Conservation (phyloP, 2,888 invertebrate genomes). For the Catocala fraxini region DNA sequence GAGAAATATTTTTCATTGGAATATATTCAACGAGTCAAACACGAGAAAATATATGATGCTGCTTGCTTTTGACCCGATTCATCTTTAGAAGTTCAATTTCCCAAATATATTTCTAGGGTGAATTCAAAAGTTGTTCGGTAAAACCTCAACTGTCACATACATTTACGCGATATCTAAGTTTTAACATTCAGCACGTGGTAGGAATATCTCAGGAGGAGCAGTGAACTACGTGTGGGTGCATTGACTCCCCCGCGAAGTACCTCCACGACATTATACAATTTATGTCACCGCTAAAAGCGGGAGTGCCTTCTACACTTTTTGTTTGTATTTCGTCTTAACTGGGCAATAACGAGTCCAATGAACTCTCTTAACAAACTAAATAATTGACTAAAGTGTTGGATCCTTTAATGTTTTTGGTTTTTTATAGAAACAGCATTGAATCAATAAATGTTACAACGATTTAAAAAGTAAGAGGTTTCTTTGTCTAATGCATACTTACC, state of each 20-base stretch:
- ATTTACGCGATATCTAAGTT: conserved; percentile 65
- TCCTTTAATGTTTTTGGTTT: conserved; percentile 13
- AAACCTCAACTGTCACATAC: conserved; percentile 63
- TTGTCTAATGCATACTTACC: too few relatives aligned
- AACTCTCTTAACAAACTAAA: conserved; percentile 27
- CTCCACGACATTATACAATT: conserved; percentile 60
- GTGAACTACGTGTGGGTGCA: conserved; percentile 76
- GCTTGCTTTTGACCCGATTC: conserved; percentile 39
- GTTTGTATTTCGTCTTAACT: conserved; percentile 25
- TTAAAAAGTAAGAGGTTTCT: too few relatives aligned
- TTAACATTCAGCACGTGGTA: conserved; percentile 72
- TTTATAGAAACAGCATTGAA: too few relatives aligned
- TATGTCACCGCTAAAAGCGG: conserved; percentile 58
- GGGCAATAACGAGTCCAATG: conserved; percentile 25
- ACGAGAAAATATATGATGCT: conserved; percentile 36
- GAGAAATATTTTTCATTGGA: conserved; percentile 40
- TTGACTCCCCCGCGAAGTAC: conserved; percentile 65
- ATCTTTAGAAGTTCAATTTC: conserved; percentile 56
- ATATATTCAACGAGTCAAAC: conserved; percentile 32
- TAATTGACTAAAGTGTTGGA: conserved; percentile 30
- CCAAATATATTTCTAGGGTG: conserved; percentile 49
- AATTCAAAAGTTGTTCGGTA: conserved; percentile 52
- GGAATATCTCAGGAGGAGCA: conserved; percentile 69
- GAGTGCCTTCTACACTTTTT: conserved; percentile 31
- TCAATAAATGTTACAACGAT: too few relatives aligned